Conservation (phyloP, 2,797 vertebrate species). For the Muscicapa striata region DNA sequence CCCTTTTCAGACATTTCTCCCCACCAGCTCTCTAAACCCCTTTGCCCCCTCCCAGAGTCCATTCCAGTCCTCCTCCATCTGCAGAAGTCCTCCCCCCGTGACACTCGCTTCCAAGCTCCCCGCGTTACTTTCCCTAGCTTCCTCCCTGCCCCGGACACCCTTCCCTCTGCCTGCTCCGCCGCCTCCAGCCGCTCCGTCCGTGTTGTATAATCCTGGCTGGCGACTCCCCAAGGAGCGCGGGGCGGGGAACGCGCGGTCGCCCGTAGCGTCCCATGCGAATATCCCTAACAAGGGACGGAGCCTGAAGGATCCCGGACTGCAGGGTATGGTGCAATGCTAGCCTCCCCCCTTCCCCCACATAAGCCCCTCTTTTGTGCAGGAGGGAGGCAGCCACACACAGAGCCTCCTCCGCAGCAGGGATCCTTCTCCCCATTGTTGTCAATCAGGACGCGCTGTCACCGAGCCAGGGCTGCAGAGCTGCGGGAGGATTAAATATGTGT, state of each 20-base stretch:
- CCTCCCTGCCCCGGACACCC: background rate
- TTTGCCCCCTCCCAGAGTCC: background rate
- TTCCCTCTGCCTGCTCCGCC: background rate
- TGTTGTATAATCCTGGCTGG: background rate
- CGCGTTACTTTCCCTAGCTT: background rate
- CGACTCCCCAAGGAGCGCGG: background rate
- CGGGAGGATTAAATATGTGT: background rate
- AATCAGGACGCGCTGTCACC: background rate
- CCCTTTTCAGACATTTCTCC: background rate
- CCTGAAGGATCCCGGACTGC: background rate
- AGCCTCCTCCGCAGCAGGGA: background rate
- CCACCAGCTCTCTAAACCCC: background rate
- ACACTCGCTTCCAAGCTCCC: background rate
- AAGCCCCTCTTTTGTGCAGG: background rate
- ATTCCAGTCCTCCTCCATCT: background rate
- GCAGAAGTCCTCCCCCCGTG: background rate
- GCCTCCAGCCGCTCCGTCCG: background rate
- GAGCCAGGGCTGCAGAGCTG: constrained; percentile 22
- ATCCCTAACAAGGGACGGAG: background rate
- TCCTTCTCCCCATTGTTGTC: constrained; percentile 37
- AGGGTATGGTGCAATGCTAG: constrained; percentile 31
- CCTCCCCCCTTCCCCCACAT: background rate
- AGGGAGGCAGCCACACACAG: constrained; percentile 43
- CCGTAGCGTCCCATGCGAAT: background rate
- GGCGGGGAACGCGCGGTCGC: fast-evolving